Evolutionary conservation across 2,888 invertebrate genomes (phyloP).

Genomic region (Ormyrus pomaceus): DNA sequence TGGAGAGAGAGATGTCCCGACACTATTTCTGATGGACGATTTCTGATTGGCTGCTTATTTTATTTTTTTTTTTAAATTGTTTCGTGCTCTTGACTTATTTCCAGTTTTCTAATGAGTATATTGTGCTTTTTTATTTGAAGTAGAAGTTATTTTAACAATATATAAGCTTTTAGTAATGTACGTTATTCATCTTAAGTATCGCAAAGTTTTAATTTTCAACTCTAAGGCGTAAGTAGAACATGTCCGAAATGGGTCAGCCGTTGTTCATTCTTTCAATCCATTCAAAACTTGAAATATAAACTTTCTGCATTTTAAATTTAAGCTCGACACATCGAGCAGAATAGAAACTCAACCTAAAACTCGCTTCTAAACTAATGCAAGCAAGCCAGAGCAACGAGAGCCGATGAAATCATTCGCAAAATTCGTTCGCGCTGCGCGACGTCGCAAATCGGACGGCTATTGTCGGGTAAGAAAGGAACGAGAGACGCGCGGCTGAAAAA

Average conservation of each 20-base stretch:
- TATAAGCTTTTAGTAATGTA: not conserved
- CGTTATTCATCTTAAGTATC: not conserved
- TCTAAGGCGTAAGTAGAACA: not conserved
- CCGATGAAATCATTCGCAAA: too few species aligned
- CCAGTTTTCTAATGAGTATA: not conserved
- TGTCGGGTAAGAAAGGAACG: too few species aligned
- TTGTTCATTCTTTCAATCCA: not conserved
- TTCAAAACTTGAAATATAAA: conserved; percentile 2
- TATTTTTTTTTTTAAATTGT: not conserved
- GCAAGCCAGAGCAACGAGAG: too few species aligned
- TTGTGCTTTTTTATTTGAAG: not conserved
- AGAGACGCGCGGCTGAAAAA: conserved; percentile 14
- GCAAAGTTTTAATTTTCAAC: not conserved
- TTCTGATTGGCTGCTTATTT: conserved; percentile 1
- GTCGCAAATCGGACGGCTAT: too few species aligned
- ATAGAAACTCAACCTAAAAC: too few species aligned
- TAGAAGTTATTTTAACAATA: not conserved
- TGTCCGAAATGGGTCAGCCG: not conserved
- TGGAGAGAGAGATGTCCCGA: not conserved
- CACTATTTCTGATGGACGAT: not conserved
- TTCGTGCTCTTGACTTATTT: too few species aligned
- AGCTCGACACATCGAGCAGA: not conserved
- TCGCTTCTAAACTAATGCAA: too few species aligned
- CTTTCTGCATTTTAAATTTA: not conserved
- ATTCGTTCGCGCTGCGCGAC: too few species aligned